Evolutionary conservation across 2,113 vertebrate species (phyloP).

Genomic region (Athene cunicularia): DNA sequence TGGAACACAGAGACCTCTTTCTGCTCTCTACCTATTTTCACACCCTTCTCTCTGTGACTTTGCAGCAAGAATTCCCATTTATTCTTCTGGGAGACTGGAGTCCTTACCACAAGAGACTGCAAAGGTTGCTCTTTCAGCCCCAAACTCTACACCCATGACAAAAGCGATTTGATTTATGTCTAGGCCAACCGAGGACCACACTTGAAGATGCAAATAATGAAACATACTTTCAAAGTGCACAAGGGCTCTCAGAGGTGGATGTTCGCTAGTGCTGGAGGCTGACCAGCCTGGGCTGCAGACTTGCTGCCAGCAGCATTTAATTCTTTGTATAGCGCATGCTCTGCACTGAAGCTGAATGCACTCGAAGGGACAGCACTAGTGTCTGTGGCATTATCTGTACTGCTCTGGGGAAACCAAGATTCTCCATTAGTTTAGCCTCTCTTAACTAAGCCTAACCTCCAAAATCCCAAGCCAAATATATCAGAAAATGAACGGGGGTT

Average conservation of each 20-base stretch:
- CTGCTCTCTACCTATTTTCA: neutral
- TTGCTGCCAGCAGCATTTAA: accelerated
- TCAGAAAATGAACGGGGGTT: neutral
- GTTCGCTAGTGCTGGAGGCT: neutral
- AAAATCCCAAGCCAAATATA: neutral
- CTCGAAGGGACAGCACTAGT: neutral
- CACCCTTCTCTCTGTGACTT: neutral
- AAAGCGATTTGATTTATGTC: neutral
- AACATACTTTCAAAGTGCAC: neutral
- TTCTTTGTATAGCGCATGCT: neutral
- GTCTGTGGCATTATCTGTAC: neutral
- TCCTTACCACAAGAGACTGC: neutral
- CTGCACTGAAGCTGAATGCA: neutral
- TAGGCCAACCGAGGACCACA: neutral
- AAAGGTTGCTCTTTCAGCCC: neutral
- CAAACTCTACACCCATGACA: neutral
- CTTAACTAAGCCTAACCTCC: neutral
- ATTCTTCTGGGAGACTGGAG: neutral
- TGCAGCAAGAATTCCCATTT: neutral
- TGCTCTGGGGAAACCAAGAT: neutral
- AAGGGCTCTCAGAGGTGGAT: neutral
- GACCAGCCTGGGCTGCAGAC: neutral
- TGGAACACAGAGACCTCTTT: neutral
- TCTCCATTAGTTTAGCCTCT: neutral
- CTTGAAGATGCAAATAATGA: neutral